These are phyloP conservation scores for Drosophila pachea DNA, from an alignment of 1,140 invertebrate species.

Conservation along the genomic window DNA sequence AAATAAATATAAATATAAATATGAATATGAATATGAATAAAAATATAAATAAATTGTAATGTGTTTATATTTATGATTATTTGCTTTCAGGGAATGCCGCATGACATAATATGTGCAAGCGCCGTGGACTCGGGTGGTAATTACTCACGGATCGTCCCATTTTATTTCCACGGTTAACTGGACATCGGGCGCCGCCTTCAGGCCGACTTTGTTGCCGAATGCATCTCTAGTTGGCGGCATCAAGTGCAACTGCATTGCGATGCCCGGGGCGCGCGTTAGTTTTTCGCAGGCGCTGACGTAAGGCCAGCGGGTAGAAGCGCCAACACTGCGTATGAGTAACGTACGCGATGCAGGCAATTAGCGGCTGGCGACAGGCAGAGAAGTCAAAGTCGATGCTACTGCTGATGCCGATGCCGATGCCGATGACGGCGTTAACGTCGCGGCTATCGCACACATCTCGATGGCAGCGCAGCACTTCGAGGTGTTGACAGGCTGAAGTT, in stretches of 20 bases:
- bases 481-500: conserved; percentile 72
- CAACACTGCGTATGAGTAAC: conserved; percentile 68
- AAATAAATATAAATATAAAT: neutral
- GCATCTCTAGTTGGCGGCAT: conserved; percentile 72
- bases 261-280: conserved; percentile 70
- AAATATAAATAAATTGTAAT: conserved; percentile 1
- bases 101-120: neutral
- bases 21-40: neutral
- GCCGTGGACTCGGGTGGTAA: conserved; percentile 30
- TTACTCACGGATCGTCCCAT: conserved; percentile 40
- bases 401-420: too few relatives aligned
- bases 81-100: conserved; percentile 35
- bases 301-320: conserved; percentile 47
- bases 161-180: conserved; percentile 62
- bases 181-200: conserved; percentile 42
- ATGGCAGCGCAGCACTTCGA: conserved; percentile 35
- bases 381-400: too few relatives aligned
- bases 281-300: conserved; percentile 57
- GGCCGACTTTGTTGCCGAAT: conserved; percentile 21
- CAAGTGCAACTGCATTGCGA: conserved; percentile 75
- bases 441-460: conserved; percentile 34
- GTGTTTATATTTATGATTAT: neutral
- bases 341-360: conserved; percentile 68
- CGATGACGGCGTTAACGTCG: conserved; percentile 19
- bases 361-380: neutral